phyloP scores from a whole-genome alignment of 2,888 invertebrate species.

The Cheilosia urbana region DNA sequence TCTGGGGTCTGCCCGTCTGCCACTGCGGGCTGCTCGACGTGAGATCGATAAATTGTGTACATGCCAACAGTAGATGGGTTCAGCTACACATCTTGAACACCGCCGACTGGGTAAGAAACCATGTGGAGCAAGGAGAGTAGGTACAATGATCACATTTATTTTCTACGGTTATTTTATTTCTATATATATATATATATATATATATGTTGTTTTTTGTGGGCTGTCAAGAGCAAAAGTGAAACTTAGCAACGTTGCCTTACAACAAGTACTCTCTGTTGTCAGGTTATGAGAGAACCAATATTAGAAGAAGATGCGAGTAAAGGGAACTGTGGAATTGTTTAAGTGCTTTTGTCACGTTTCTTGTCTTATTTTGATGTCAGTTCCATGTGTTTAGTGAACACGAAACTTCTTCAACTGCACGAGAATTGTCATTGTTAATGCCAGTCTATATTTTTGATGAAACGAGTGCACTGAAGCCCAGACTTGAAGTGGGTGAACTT shows the following conservation, averaged over 20 bases:
- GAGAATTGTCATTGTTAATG: conserved; percentile 27
- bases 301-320: conserved; percentile 49
- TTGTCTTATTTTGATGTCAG: conserved; percentile 44
- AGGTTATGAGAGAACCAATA: conserved; percentile 64
- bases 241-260: conserved; percentile 68
- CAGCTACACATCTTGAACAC: conserved; percentile 40
- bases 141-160: conserved; percentile 69
- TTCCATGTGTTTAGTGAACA: conserved; percentile 55
- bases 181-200: background rate
- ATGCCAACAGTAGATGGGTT: conserved; percentile 30
- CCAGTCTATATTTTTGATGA: background rate
- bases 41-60: conserved; percentile 60
- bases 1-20: conserved; percentile 22
- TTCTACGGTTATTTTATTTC: conserved; percentile 45
- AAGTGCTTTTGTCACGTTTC: conserved; percentile 71
- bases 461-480: conserved; percentile 23
- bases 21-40: conserved; percentile 38
- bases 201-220: conserved; percentile 5
- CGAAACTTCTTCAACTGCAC: conserved; percentile 33
- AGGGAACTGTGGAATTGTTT: conserved; percentile 62
- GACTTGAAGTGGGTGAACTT: conserved; percentile 32
- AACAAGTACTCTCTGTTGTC: conserved; percentile 53
- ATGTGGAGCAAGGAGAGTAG: conserved; percentile 49
- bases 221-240: conserved; percentile 67
- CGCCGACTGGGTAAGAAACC: conserved; percentile 46